phyloP scores from a whole-genome alignment of 2,888 invertebrate species.

The Andrena minutula region DNA sequence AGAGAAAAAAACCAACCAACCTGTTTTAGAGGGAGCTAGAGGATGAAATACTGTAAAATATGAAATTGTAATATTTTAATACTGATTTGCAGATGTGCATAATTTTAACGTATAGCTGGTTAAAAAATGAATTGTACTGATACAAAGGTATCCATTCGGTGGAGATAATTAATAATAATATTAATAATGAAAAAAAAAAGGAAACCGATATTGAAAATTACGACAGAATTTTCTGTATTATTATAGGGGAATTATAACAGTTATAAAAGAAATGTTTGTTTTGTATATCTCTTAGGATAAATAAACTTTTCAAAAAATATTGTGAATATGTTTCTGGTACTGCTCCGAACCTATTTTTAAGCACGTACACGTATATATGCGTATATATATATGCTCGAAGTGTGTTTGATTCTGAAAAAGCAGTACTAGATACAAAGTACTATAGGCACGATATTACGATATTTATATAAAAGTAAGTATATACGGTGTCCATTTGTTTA shows the following conservation, averaged over 20 bases:
- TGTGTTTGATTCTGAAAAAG: slow-evolving; percentile 46
- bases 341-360: slow-evolving; percentile 56
- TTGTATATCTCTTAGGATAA: slow-evolving; percentile 88
- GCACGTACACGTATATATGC: slow-evolving; percentile 10
- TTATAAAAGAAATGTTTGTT: slow-evolving; percentile 87
- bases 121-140: slow-evolving; percentile 82
- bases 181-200: slow-evolving; percentile 46
- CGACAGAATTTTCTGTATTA: slow-evolving; percentile 87
- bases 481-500: slow-evolving; percentile 48
- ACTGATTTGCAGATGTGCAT: slow-evolving; percentile 85
- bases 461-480: slow-evolving; percentile 60
- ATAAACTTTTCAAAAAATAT: slow-evolving; percentile 87
- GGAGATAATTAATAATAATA: slow-evolving; percentile 71
- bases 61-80: slow-evolving; percentile 86
- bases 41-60: slow-evolving; percentile 83
- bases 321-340: slow-evolving; percentile 59
- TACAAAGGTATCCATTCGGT: slow-evolving; percentile 77
- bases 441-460: slow-evolving; percentile 34
- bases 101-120: slow-evolving; percentile 84
- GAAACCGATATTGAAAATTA: slow-evolving; percentile 82
- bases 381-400: slow-evolving; percentile 2
- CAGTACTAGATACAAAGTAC: slow-evolving; percentile 54
- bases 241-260: slow-evolving; percentile 85
- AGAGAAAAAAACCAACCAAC: slow-evolving; percentile 49
- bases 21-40: slow-evolving; percentile 75